phyloP scores from a whole-genome alignment of 2,888 invertebrate genomes.

The Antitype chi region DNA sequence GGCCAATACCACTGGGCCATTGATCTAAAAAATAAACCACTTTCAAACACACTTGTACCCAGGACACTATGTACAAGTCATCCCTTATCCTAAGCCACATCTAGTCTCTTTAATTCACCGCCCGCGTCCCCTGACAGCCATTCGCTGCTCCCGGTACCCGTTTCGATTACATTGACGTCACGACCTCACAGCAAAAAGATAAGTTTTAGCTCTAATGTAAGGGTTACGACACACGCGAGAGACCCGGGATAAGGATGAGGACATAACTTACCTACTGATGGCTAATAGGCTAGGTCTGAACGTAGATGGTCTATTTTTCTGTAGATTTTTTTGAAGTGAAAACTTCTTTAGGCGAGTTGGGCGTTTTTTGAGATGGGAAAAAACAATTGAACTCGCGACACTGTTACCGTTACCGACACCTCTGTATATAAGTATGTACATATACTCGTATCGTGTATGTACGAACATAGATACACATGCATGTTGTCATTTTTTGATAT shows the following conservation, averaged over 20 bases:
- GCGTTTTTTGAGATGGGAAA: too few species aligned
- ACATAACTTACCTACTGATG: conserved; percentile 71
- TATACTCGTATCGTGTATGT: too few species aligned
- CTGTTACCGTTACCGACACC: too few species aligned
- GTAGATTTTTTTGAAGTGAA: too few species aligned
- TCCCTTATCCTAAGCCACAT: conserved; percentile 21
- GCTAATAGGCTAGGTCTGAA: conserved; percentile 66
- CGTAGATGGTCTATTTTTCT: conserved; percentile 15
- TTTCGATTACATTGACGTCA: conserved; percentile 86
- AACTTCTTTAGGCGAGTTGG: too few species aligned
- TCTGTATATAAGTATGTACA: too few species aligned
- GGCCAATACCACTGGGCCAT: too few species aligned
- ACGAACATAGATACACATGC: too few species aligned
- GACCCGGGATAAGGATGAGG: conserved; percentile 63
- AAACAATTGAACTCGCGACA: too few species aligned
- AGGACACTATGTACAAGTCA: not conserved
- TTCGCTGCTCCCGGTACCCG: conserved; percentile 78
- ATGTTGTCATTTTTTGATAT: too few species aligned
- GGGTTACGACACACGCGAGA: conserved; percentile 77
- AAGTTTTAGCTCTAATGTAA: conserved; percentile 84
- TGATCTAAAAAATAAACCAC: too few species aligned
- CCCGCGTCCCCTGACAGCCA: conserved; percentile 75
- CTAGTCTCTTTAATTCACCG: conserved; percentile 55
- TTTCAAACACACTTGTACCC: not conserved
- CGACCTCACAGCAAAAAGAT: conserved; percentile 80